Evolutionary conservation across 2,888 invertebrate species (phyloP).

Genomic region (Corythucha ciliata): DNA sequence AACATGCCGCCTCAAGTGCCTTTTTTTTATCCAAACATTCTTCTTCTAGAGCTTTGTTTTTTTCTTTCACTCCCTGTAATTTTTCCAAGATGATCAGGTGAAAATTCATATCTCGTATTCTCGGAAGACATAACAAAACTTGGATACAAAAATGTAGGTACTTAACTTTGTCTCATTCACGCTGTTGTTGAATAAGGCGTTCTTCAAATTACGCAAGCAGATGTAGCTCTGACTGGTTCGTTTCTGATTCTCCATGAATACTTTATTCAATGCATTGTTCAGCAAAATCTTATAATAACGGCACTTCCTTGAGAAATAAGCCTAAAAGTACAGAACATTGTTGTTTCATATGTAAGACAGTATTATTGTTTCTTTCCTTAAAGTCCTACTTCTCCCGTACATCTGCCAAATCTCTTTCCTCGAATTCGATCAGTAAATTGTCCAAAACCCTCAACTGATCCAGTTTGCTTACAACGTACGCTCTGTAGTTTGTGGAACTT

Average conservation of each 20-base stretch:
- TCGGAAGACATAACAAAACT: too few species aligned
- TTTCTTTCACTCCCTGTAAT: not conserved
- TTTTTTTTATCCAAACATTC: slow-evolving; percentile 15
- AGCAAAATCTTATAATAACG: slow-evolving; percentile 13
- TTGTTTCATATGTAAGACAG: too few species aligned
- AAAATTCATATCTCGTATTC: too few species aligned
- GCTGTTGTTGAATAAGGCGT: slow-evolving; percentile 2
- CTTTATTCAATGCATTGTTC: not conserved
- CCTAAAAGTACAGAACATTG: too few species aligned
- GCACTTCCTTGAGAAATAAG: slow-evolving; percentile 10
- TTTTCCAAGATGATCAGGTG: not conserved
- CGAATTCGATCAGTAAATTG: slow-evolving; percentile 11
- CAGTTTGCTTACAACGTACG: slow-evolving; percentile 16
- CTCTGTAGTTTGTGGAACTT: slow-evolving; percentile 24
- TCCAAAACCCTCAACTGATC: slow-evolving; percentile 22
- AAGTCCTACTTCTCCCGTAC: too few species aligned
- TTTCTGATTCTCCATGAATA: slow-evolving; percentile 5
- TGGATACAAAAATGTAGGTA: not conserved
- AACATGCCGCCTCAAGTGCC: slow-evolving; percentile 14
- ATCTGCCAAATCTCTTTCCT: too few species aligned
- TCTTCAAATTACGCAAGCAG: slow-evolving; percentile 4
- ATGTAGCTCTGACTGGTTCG: not conserved
- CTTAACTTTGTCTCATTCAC: slow-evolving; percentile 2
- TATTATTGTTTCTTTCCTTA: too few species aligned
- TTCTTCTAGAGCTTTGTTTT: not conserved